phyloP scores from a whole-genome alignment of 2,888 invertebrate genomes.

The Mongoloraphidia duomilia region DNA sequence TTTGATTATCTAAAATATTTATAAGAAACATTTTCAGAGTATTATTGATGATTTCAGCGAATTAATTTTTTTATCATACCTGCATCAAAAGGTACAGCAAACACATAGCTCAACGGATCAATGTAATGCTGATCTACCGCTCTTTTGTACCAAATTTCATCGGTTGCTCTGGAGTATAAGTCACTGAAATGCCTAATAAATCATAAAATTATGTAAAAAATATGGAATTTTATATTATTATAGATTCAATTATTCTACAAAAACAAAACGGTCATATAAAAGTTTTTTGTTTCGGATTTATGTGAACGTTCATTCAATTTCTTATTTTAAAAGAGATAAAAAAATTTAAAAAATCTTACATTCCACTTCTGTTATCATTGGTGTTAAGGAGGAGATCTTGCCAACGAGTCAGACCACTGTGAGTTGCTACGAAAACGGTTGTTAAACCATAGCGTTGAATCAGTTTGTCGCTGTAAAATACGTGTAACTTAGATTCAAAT shows the following conservation, averaged over 20 bases:
- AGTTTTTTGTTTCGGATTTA: too few species aligned
- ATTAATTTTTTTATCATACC: slow-evolving; percentile 11
- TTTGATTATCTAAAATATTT: slow-evolving; percentile 21
- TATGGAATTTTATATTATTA: not conserved
- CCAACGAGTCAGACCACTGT: slow-evolving; percentile 83
- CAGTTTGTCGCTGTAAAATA: slow-evolving; percentile 55
- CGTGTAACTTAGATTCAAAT: too few species aligned
- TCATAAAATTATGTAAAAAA: not conserved
- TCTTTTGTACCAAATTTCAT: slow-evolving; percentile 80
- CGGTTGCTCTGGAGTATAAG: slow-evolving; percentile 64
- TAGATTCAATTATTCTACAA: too few species aligned
- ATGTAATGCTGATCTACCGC: slow-evolving; percentile 80
- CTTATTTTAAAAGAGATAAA: too few species aligned
- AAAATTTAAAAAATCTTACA: not conserved
- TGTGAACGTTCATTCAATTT: too few species aligned
- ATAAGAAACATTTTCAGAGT: not conserved
- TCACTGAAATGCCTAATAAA: slow-evolving; percentile 62
- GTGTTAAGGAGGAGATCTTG: slow-evolving; percentile 53
- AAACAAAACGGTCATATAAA: too few species aligned
- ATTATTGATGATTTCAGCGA: too few species aligned
- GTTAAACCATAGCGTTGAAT: slow-evolving; percentile 73
- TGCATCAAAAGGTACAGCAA: slow-evolving; percentile 70
- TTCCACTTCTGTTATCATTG: slow-evolving; percentile 23
- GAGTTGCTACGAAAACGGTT: slow-evolving; percentile 76
- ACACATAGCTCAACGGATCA: slow-evolving; percentile 82